Percentiles rank a stretch among this genome's conserved stretches.
Evolutionary conservation across 2,888 invertebrate species (phyloP).

Genomic region (Xestobium rufovillosum): DNA sequence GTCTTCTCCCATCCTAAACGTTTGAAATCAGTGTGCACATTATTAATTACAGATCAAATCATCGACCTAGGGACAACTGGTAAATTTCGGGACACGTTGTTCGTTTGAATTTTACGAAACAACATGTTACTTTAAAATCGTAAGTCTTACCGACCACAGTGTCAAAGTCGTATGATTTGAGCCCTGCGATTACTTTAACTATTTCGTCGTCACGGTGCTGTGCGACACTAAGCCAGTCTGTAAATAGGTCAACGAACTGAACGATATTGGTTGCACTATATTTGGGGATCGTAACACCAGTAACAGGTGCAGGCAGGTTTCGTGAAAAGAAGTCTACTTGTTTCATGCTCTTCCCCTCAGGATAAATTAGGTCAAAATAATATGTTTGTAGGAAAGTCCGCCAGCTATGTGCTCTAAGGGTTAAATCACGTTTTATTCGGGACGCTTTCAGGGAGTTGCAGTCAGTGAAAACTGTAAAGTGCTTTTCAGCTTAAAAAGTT

Average conservation of each 20-base stretch:
- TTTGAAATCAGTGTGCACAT: constrained; percentile 24
- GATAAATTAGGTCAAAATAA: constrained; percentile 16
- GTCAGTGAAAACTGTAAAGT: constrained; percentile 28
- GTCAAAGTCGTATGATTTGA: constrained; percentile 10
- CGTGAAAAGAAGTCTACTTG: constrained; percentile 16
- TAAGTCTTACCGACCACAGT: constrained; percentile 11
- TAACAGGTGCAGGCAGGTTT: no score
- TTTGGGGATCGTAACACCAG: no score
- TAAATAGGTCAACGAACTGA: no score
- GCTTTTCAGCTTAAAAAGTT: constrained; percentile 11
- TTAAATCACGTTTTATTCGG: constrained; percentile 20
- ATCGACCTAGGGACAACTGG: constrained; percentile 26
- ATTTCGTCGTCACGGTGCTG: constrained; percentile 18
- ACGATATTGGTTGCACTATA: no score
- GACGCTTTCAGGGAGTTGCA: constrained; percentile 25
- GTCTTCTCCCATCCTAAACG: constrained; percentile 24
- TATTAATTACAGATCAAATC: constrained; percentile 30
- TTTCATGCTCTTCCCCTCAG: constrained; percentile 12
- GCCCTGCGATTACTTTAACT: constrained; percentile 12
- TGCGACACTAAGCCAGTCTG: constrained; percentile 19
- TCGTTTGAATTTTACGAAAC: constrained; percentile 21
- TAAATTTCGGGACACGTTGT: constrained; percentile 18
- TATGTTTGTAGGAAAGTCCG: constrained; percentile 24
- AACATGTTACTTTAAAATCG: constrained; percentile 8
- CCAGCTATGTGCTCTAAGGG: constrained; percentile 23